Percentiles rank a stretch among this genome's conserved stretches.
Conservation (phyloP, 53 echinoderm and acorn worm species). For the Patiria pectinifera region DNA sequence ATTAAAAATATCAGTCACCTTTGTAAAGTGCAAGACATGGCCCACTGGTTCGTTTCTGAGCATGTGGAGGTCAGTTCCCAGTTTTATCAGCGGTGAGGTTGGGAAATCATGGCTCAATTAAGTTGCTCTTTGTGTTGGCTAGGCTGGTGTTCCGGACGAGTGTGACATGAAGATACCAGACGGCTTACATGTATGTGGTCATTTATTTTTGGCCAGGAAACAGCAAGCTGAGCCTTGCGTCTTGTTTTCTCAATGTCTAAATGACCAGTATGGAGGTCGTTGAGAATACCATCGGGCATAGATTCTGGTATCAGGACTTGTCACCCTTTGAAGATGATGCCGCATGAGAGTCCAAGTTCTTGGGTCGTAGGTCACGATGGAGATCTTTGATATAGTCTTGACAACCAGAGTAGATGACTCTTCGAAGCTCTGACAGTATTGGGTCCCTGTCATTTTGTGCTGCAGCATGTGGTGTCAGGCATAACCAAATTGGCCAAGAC, state of each 20-base stretch:
- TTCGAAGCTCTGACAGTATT: conserved; percentile 23
- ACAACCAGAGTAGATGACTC: conserved; percentile 53
- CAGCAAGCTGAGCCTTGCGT: conserved; percentile 43
- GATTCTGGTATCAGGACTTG: conserved; percentile 65
- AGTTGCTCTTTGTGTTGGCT: too few species aligned
- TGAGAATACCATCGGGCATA: conserved; percentile 50
- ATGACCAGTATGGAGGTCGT: conserved; percentile 64
- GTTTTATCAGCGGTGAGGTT: too few species aligned
- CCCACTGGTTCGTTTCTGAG: too few species aligned
- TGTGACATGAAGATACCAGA: too few species aligned
- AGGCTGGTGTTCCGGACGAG: too few species aligned
- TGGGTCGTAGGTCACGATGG: conserved; percentile 65
- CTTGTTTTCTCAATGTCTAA: conserved; percentile 65
- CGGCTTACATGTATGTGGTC: not conserved
- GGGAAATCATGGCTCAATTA: too few species aligned
- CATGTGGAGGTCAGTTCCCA: too few species aligned
- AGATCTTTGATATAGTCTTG: conserved; percentile 66
- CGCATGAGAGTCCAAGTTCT: conserved; percentile 60
- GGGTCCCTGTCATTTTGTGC: conserved; percentile 56
- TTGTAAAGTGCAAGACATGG: too few species aligned
- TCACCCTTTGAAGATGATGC: conserved; percentile 70
- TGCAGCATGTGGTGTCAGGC: conserved; percentile 43
- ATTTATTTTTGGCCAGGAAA: conserved; percentile 8
- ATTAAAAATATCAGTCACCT: too few species aligned
- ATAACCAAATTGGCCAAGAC: conserved; percentile 48